phyloP scores from a whole-genome alignment of 2,888 invertebrate genomes.

The Cerastoderma edule region DNA sequence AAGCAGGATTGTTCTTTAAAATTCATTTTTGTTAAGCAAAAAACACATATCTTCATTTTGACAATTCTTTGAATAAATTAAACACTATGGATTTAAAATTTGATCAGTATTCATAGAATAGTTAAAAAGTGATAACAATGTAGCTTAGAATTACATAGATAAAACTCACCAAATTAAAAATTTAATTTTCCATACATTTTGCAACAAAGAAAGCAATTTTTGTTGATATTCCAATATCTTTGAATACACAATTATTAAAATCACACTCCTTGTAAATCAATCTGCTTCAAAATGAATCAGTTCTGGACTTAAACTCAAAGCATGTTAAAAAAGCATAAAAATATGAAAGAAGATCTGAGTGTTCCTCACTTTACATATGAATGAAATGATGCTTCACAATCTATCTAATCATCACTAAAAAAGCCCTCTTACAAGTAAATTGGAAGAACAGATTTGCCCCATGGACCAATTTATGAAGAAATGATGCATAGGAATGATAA shows the following conservation, averaged over 20 bases:
- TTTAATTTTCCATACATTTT: slow-evolving; percentile 17
- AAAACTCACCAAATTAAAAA: slow-evolving; percentile 23
- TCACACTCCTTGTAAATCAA: too few species aligned
- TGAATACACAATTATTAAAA: too few species aligned
- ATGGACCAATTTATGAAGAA: slow-evolving; percentile 49
- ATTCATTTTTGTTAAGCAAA: too few species aligned
- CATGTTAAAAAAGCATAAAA: slow-evolving; percentile 15
- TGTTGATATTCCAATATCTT: too few species aligned
- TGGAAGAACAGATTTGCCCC: slow-evolving; percentile 22
- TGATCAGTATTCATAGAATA: slow-evolving; percentile 19
- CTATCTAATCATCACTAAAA: slow-evolving; percentile 22
- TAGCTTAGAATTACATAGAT: not conserved
- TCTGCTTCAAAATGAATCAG: slow-evolving; percentile 3
- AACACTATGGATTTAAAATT: too few species aligned
- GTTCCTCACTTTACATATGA: slow-evolving; percentile 22
- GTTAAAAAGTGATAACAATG: slow-evolving; percentile 21
- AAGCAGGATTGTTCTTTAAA: too few species aligned
- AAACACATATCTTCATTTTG: too few species aligned
- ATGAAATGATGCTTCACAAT: slow-evolving; percentile 22
- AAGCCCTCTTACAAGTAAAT: slow-evolving; percentile 20
- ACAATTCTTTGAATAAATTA: too few species aligned
- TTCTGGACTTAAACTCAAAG: too few species aligned
- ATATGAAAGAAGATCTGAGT: slow-evolving; percentile 17
- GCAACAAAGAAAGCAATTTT: too few species aligned
- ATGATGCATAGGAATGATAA: slow-evolving; percentile 41